Percentiles rank a stretch among this genome's conserved stretches.
These are phyloP conservation scores for Parnassius smintheus DNA, from an alignment of 2,888 invertebrate genomes.

Conservation along the genomic window DNA sequence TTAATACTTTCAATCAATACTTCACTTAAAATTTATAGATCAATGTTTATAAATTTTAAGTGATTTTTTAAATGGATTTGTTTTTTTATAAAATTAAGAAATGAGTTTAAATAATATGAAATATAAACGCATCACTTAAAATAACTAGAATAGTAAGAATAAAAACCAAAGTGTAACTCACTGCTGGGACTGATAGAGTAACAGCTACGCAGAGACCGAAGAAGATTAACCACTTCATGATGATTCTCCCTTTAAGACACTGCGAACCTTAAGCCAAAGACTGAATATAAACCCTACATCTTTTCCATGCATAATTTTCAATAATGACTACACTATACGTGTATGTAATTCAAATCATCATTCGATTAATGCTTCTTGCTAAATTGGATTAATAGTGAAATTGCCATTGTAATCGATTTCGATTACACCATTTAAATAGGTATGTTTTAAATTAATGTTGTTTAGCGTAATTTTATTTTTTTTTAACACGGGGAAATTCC, in stretches of 20 bases:
- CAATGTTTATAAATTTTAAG: too few relatives aligned
- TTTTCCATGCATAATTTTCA: slow-evolving; percentile 5
- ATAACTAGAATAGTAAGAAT: slow-evolving; percentile 3
- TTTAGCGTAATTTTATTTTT: too few relatives aligned
- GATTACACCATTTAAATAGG: not conserved
- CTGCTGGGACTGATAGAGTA: slow-evolving; percentile 7
- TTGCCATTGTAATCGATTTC: slow-evolving; percentile 5
- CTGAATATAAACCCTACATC: slow-evolving; percentile 1
- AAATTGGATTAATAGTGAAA: slow-evolving; percentile 9
- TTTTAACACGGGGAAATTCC: too few relatives aligned
- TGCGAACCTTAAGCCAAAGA: not conserved
- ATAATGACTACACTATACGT: slow-evolving; percentile 17
- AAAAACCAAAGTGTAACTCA: slow-evolving; percentile 2
- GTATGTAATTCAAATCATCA: slow-evolving; percentile 9
- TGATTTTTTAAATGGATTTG: too few relatives aligned
- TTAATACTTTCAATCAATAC: too few relatives aligned
- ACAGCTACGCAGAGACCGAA: slow-evolving; percentile 22
- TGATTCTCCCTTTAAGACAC: slow-evolving; percentile 2
- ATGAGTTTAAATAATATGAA: too few relatives aligned
- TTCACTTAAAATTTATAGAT: too few relatives aligned
- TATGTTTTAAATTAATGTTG: too few relatives aligned
- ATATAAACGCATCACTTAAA: too few relatives aligned
- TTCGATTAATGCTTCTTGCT: slow-evolving; percentile 5
- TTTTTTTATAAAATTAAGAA: too few relatives aligned
- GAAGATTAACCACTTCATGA: slow-evolving; percentile 21